Evolutionary conservation across 2,113 vertebrate genomes (phyloP).

Genomic region (Notothenia coriiceps): DNA sequence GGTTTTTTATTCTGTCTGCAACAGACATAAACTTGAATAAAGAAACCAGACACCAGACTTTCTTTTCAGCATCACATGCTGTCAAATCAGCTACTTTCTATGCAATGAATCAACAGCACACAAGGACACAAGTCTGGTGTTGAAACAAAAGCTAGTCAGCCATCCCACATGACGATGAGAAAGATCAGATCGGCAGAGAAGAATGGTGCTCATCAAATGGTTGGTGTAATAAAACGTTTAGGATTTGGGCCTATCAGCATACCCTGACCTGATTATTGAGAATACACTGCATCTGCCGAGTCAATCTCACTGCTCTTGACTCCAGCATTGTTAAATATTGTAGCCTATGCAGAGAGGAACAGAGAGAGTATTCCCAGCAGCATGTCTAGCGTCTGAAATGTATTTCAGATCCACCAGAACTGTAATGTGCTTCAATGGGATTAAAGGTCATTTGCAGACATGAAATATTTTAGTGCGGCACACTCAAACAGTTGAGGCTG

Average conservation of each 20-base stretch:
- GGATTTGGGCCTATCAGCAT: slow-evolving; percentile 27
- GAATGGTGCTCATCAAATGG: slow-evolving; percentile 28
- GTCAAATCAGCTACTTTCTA: slow-evolving; percentile 65
- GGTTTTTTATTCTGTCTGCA: slow-evolving; percentile 32
- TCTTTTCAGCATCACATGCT: slow-evolving; percentile 48
- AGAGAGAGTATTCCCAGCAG: slow-evolving; percentile 40
- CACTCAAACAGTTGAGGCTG: slow-evolving; percentile 29
- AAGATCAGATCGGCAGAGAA: slow-evolving; percentile 49
- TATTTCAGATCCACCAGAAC: slow-evolving; percentile 52
- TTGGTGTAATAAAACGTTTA: slow-evolving; percentile 58
- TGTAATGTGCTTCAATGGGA: slow-evolving; percentile 57
- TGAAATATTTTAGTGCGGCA: slow-evolving; percentile 51
- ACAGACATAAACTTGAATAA: slow-evolving; percentile 28
- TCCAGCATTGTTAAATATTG: slow-evolving; percentile 38
- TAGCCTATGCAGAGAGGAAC: slow-evolving; percentile 38
- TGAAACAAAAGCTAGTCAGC: slow-evolving; percentile 62
- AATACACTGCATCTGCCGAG: slow-evolving; percentile 38
- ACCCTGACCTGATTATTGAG: slow-evolving; percentile 50
- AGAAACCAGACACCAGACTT: slow-evolving; percentile 47
- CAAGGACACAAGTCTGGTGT: slow-evolving; percentile 69
- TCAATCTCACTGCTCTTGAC: slow-evolving; percentile 26
- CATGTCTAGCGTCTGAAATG: slow-evolving; percentile 49
- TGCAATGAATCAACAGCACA: slow-evolving; percentile 59
- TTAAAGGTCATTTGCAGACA: slow-evolving; percentile 67
- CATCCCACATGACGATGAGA: slow-evolving; percentile 37